Evolutionary conservation across 2,888 invertebrate species (phyloP), one percentile per base, ranked within the genome.

Genomic region (Agonopterix heracliana): DNA sequence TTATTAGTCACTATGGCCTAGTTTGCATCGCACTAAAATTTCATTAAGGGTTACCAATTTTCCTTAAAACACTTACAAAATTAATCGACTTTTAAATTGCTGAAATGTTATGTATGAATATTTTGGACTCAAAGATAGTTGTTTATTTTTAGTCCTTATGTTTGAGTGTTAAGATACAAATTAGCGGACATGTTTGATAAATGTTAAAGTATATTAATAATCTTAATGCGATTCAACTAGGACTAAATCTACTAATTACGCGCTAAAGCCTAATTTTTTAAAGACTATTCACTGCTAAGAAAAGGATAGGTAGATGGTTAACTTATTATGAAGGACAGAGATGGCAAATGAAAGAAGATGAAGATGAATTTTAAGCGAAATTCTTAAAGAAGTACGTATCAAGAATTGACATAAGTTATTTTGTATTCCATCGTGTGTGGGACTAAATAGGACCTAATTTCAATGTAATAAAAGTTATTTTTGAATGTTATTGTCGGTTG

Each of bases 231-330:
- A 55, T 56, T 63, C 57, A 12, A 41, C 41, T 66, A 26, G 26
- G 67, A 56, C 77, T 86, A 82, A 62, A 52, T 60, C 83, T 86
- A 86, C 82, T 51, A 50, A 62, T 71, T 83, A 82, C 73, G 64
- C 53, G 52, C 83, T 86, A 85, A 26, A 26, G 26, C 66, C 81
- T 85, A 79, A 63, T 67, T 26, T 26, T 77, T 71, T 77, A 71
- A 71, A 71, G 60, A 65, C 75, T 80, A 81, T 72, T 74, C 69
- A 70, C 76, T 63, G 63, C 73, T 82, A 81, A 78, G 66, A 79
- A 76, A 78, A 75, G 34, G 74, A 71, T 66, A 68, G 63, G 60
- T 65, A 60, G 49, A 64, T 61, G 56, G 49, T 52, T 54, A 63
- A 64, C 57, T 60, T 55, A 69, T 9, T 60, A 54, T 46, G 56